These are phyloP conservation scores for Neopelma chrysocephalum DNA, from an alignment of 2,797 vertebrate genomes.

Conservation along the genomic window DNA sequence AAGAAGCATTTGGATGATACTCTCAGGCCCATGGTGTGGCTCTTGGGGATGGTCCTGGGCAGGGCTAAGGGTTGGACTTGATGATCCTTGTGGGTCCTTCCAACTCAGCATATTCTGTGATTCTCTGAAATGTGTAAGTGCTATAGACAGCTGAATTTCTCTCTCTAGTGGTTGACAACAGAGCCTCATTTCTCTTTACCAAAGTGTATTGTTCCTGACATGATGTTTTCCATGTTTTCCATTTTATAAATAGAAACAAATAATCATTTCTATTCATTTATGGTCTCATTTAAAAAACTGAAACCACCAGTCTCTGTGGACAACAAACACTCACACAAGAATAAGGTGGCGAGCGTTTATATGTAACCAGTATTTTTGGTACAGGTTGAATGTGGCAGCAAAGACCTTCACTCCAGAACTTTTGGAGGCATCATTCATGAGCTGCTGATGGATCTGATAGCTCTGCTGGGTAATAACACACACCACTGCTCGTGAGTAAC, in stretches of 20 bases:
- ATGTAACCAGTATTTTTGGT: not conserved
- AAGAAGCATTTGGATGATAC: not conserved
- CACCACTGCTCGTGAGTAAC: not conserved
- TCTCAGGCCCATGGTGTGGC: not conserved
- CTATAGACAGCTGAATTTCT: not conserved
- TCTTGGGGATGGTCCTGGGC: not conserved
- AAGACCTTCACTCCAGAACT: constrained; percentile 91
- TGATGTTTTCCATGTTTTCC: not conserved
- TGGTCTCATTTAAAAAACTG: not conserved
- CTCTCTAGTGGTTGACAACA: not conserved
- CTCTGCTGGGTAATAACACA: constrained; percentile 82
- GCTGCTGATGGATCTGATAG: constrained; percentile 88
- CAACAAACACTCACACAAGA: not conserved
- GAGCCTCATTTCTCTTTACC: not conserved
- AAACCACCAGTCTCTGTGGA: not conserved
- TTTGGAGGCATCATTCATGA: constrained; percentile 90
- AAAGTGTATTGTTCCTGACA: not conserved
- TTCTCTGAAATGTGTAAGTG: not conserved
- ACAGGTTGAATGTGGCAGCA: constrained; percentile 86
- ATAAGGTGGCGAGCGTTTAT: fast-evolving
- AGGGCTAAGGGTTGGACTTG: not conserved
- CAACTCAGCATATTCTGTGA: not conserved
- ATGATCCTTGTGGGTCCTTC: not conserved
- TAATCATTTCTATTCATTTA: not conserved
- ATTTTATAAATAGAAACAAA: not conserved